Base-by-base conservation (phyloP, 2,888 invertebrate genomes). In the Panzeria rudis region DNA sequence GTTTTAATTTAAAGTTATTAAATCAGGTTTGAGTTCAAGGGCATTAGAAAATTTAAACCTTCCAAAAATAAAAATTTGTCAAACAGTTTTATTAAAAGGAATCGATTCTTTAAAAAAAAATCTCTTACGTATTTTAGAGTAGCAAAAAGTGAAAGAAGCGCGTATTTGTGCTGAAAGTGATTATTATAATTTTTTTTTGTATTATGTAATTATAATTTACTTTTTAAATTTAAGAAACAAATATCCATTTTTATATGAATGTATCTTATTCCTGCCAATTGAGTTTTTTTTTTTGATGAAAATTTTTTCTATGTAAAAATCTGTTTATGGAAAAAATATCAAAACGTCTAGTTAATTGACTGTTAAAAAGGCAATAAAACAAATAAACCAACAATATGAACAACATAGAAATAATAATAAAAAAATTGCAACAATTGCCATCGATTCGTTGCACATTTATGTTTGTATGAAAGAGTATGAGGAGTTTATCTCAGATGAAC, bases 281-380 rank as follows among this genome's bases (percentile, higher is more conserved):
- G 72, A 59, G 47, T 7, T n/a, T 77, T 68, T 59, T 7, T n/a
- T 77, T 68, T 29, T n/a, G 41, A 56, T 66, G 56, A 32, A 15
- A 6, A 35, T 25, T n/a, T 54, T 73, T 13, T 47, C 66, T 8
- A 3, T 9, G 35, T 9, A 71, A 71, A 78, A 78, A 78, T 71
- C 69, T 61, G 62, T 71, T 69, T 56, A 13, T 11, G 52, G 41
- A 69, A 78, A 78, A 38, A 59, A 61, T 15, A 2, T 15, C 29
- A 38, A 72, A 72, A 29, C 9, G 38, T 82, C 82, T 44, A 78
- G 50, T 85, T 85, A 85, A 85, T 85, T 85, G 85, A 85, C 85
- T 85, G 85, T 85, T 85, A 85, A 85, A 85, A 85, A 82, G 82
- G 73, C 85, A 85, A 85, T 85, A 82, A 82, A 85, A 85, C 82